Evolutionary conservation across 2,797 vertebrate species (phyloP).

Genomic region (Pantherophis alleghaniensis): DNA sequence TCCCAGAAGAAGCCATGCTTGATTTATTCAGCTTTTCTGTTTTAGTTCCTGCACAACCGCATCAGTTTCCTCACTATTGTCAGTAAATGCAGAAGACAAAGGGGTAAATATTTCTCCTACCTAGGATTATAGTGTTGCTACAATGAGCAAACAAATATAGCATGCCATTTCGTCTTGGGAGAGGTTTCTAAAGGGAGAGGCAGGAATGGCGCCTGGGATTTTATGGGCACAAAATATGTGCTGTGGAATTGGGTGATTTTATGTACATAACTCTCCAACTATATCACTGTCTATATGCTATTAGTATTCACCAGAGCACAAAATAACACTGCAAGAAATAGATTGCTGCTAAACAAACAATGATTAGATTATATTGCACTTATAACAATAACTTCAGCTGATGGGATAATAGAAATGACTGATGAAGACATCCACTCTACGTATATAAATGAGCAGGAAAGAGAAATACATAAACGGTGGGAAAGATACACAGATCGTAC

Average conservation of each 20-base stretch:
- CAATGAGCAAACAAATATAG: background rate
- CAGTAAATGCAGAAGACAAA: background rate
- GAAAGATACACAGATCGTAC: background rate
- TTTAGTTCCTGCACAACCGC: background rate
- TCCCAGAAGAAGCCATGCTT: background rate
- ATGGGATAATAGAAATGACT: background rate
- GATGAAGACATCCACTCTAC: background rate
- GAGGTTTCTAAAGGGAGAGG: background rate
- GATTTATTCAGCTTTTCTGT: background rate
- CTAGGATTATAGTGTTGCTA: background rate
- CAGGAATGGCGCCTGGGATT: background rate
- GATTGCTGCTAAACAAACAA: background rate
- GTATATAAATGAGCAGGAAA: background rate
- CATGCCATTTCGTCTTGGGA: background rate
- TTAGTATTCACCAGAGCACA: background rate
- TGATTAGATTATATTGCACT: constrained; percentile 1
- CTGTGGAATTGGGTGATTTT: background rate
- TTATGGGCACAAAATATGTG: background rate
- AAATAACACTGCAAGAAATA: background rate
- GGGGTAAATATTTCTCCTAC: background rate
- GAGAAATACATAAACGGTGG: background rate
- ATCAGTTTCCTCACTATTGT: background rate
- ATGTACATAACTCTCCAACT: background rate
- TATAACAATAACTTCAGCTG: background rate
- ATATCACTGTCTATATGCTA: background rate